These are phyloP conservation scores for Conops quadrifasciatus DNA, from an alignment of 2,888 invertebrate species.

Conservation along the genomic window DNA sequence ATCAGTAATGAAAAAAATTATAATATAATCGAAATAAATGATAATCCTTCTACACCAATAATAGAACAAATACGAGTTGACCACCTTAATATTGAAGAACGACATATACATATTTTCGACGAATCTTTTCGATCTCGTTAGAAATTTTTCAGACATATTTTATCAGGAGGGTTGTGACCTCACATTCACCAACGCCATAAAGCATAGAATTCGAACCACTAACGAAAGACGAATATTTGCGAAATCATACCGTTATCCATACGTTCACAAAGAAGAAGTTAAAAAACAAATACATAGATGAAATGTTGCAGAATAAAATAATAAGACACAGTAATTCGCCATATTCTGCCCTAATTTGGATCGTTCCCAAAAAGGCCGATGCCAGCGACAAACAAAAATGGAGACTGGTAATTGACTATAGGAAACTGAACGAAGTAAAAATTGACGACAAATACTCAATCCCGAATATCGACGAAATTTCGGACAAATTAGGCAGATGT, in stretches of 20 bases:
- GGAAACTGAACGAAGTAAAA: no score
- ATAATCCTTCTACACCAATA: no score
- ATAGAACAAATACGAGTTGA: no score
- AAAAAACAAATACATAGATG: neutral
- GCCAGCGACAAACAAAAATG: conserved; percentile 27
- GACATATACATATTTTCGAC: no score
- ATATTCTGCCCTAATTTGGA: no score
- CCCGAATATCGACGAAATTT: neutral
- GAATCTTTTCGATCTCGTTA: no score
- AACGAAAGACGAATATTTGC: conserved; percentile 28
- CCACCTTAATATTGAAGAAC: no score
- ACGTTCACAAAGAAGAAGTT: conserved; percentile 28
- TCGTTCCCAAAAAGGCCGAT: neutral
- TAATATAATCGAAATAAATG: no score
- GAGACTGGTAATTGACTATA: neutral
- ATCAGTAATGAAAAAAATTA: no score
- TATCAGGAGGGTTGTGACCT: neutral
- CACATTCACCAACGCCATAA: neutral
- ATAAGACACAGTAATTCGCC: conserved; percentile 16
- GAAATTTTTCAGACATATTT: no score
- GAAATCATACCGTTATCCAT: conserved; percentile 25
- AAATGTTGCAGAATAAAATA: conserved; percentile 19
- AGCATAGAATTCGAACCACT: conserved; percentile 13
- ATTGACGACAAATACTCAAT: neutral
- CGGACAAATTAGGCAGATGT: neutral